These are phyloP conservation scores for Aplodontia rufa DNA, from an alignment of 2,113 vertebrate species.

Conservation along the genomic window DNA sequence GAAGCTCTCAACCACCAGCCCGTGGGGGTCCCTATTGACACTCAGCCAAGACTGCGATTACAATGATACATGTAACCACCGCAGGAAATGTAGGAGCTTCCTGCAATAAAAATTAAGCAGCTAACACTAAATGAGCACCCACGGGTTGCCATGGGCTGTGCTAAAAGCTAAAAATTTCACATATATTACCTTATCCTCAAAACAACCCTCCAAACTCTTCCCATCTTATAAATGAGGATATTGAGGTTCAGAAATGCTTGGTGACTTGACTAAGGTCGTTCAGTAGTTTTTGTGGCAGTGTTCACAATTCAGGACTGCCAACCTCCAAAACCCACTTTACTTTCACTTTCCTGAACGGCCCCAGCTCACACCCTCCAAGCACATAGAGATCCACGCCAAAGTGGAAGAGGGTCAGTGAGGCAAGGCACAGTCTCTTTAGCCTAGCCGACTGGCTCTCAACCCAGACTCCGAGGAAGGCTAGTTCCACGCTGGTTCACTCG, in stretches of 20 bases:
- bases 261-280: neutral
- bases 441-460: neutral
- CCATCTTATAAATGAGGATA: neutral
- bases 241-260: neutral
- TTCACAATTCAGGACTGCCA: neutral
- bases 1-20: neutral
- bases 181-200: neutral
- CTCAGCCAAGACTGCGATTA: too few relatives aligned
- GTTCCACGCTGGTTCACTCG: neutral
- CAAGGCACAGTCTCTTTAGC: neutral
- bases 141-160: neutral
- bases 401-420: neutral
- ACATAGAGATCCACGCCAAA: neutral
- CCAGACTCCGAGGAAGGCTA: neutral
- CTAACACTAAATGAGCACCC: neutral
- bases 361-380: neutral
- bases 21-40: neutral
- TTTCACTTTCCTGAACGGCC: neutral
- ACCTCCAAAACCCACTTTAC: neutral
- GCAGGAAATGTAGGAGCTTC: neutral
- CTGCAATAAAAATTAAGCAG: neutral
- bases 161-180: neutral
- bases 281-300: too few relatives aligned
- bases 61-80: neutral
- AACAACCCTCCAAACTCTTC: neutral